A percentile compares a stretch with the other conserved stretches of the same genome.
These are phyloP conservation scores for Drosophila sp. DNA, from an alignment of 1,140 invertebrate species.

Conservation along the genomic window DNA sequence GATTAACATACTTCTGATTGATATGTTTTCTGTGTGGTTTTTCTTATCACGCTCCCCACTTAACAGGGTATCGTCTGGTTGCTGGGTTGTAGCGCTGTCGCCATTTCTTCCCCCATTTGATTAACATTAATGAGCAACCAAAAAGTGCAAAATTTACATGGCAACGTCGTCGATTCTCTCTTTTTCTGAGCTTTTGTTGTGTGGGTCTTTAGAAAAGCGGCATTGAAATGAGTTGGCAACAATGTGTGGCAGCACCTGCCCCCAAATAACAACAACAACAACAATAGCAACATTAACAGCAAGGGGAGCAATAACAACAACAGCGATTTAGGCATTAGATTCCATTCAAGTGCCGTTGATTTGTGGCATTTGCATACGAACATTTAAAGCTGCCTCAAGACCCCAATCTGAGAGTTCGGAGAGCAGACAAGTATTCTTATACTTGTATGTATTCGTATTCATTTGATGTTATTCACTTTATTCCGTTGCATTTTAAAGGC, in stretches of 20 bases:
- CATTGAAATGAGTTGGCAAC: constrained; percentile 66
- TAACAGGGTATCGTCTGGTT: constrained; percentile 5
- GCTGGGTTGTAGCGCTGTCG: neutral
- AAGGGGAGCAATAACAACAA: constrained; percentile 49
- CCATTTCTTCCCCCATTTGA: constrained; percentile 64
- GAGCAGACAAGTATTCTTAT: neutral
- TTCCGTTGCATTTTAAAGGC: constrained; percentile 54
- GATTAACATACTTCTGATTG: too few species aligned
- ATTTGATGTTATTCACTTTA: constrained; percentile 57
- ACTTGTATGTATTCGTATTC: constrained; percentile 50
- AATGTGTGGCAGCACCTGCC: constrained; percentile 48
- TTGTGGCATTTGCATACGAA: constrained; percentile 65
- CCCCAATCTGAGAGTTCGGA: constrained; percentile 11
- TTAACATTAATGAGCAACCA: constrained; percentile 79
- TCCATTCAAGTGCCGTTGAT: constrained; percentile 69
- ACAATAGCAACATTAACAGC: neutral
- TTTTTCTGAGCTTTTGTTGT: constrained; percentile 55
- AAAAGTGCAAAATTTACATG: constrained; percentile 81
- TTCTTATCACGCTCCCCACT: too few species aligned
- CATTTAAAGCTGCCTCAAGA: constrained; percentile 39
- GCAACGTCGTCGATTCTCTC: constrained; percentile 46
- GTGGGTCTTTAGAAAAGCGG: constrained; percentile 57
- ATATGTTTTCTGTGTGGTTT: too few species aligned
- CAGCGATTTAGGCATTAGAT: constrained; percentile 79
- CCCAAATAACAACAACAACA: constrained; percentile 12